Percentiles rank a stretch among this genome's conserved stretches.
Evolutionary conservation across 1,140 invertebrate species (phyloP).

Genomic region (Hycleus cichorii): DNA sequence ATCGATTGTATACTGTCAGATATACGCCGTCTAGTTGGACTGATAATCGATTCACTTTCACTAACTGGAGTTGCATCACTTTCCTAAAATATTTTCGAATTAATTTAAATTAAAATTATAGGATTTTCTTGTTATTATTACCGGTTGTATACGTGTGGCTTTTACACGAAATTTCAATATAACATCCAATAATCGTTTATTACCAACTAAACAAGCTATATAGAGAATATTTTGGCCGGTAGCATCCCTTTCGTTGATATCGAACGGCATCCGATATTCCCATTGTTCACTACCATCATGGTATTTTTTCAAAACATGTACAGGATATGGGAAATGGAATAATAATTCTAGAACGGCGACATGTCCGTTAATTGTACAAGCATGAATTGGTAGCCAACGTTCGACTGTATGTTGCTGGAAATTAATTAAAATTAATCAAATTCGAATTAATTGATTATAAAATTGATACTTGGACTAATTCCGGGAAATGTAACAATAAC

Average conservation of each 20-base stretch:
- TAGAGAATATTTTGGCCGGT: constrained; percentile 86
- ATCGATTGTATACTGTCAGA: constrained; percentile 82
- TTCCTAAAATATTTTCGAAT: background rate
- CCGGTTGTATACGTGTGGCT: constrained; percentile 49
- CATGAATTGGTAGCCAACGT: constrained; percentile 86
- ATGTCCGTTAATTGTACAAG: constrained; percentile 84
- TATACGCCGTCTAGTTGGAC: constrained; percentile 64
- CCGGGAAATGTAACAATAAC: constrained; percentile 63
- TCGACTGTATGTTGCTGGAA: constrained; percentile 76
- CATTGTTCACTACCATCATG: constrained; percentile 63
- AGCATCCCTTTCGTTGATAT: constrained; percentile 83
- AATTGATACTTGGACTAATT: constrained; percentile 54
- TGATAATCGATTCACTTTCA: constrained; percentile 40
- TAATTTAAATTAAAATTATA: too few relatives aligned
- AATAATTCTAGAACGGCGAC: constrained; percentile 65
- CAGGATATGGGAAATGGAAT: constrained; percentile 76
- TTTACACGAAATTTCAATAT: constrained; percentile 69
- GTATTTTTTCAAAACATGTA: constrained; percentile 57
- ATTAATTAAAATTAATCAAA: constrained; percentile 10
- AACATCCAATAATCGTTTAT: constrained; percentile 69
- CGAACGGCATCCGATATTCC: constrained; percentile 81
- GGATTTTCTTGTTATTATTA: background rate
- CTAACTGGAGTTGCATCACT: constrained; percentile 39
- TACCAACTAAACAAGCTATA: constrained; percentile 77
- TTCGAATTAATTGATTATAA: background rate